Evolutionary conservation across 2,888 invertebrate genomes (phyloP).

Genomic region (Caenorhabditis sp.): DNA sequence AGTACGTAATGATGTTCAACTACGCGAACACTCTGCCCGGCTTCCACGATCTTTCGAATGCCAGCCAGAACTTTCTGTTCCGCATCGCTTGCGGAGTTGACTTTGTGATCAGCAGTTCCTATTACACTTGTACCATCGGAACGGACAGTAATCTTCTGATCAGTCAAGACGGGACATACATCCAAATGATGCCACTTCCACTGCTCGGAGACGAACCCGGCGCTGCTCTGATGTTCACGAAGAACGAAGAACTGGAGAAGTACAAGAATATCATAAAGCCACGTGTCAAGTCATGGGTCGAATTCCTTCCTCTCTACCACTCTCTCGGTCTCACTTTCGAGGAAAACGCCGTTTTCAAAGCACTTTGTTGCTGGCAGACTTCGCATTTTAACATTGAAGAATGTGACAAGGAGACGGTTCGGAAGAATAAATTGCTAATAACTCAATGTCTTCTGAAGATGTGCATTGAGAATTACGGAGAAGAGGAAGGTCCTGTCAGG

Average conservation of each 20-base stretch:
- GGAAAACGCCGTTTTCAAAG: conserved; percentile 43
- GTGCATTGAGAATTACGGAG: conserved; percentile 45
- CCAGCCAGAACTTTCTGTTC: conserved; percentile 56
- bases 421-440: conserved; percentile 22
- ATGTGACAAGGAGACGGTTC: conserved; percentile 33
- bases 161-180: conserved; percentile 49
- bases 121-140: conserved; percentile 47
- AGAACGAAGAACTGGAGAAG: conserved; percentile 51
- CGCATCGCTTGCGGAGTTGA: conserved; percentile 58
- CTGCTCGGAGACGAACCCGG: conserved; percentile 52
- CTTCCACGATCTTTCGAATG: conserved; percentile 34
- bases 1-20: conserved; percentile 59
- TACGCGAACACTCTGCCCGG: conserved; percentile 48
- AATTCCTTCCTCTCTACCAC: conserved; percentile 36
- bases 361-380: conserved; percentile 47
- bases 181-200: conserved; percentile 48
- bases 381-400: conserved; percentile 50
- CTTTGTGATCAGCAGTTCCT: conserved; percentile 40
- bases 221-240: conserved; percentile 37
- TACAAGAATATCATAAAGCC: conserved; percentile 53
- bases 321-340: conserved; percentile 32
- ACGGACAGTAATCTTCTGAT: conserved; percentile 38
- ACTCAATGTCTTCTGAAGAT: conserved; percentile 28
- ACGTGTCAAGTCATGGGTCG: conserved; percentile 44
- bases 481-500: conserved; percentile 35